Conservation (phyloP, 2,113 vertebrate species). For the Nyctereutes procyonoides region DNA sequence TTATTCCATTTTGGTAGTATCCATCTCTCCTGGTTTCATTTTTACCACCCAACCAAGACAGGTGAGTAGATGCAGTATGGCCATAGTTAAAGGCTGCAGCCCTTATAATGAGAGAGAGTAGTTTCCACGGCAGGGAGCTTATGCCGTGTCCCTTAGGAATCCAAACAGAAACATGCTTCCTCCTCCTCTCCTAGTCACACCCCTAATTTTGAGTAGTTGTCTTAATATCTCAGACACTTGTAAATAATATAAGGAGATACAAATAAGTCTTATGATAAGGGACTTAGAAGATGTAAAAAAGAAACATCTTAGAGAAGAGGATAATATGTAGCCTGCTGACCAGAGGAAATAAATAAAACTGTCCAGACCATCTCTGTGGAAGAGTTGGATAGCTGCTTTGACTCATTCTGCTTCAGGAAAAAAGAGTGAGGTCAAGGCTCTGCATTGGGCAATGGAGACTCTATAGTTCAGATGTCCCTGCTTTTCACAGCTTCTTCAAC, state of each 20-base stretch:
- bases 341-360: neutral
- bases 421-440: neutral
- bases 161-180: neutral
- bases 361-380: neutral
- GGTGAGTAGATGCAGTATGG: neutral
- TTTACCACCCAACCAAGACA: neutral
- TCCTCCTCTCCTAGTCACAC: neutral
- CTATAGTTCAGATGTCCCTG: neutral
- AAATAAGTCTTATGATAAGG: neutral
- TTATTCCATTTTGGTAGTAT: neutral
- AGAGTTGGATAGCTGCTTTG: neutral
- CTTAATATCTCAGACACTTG: neutral
- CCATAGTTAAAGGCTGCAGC: neutral
- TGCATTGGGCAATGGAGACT: neutral
- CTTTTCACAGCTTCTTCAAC: neutral
- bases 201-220: neutral
- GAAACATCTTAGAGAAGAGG: neutral
- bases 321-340: neutral
- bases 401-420: neutral
- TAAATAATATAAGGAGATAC: neutral
- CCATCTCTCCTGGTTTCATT: neutral
- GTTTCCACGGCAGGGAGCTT: neutral
- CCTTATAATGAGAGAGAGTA: neutral
- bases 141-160: neutral
- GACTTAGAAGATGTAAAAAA: neutral